These are phyloP conservation scores for Ascidia mentula DNA, from an alignment of 23 tunicate genomes.

Conservation along the genomic window DNA sequence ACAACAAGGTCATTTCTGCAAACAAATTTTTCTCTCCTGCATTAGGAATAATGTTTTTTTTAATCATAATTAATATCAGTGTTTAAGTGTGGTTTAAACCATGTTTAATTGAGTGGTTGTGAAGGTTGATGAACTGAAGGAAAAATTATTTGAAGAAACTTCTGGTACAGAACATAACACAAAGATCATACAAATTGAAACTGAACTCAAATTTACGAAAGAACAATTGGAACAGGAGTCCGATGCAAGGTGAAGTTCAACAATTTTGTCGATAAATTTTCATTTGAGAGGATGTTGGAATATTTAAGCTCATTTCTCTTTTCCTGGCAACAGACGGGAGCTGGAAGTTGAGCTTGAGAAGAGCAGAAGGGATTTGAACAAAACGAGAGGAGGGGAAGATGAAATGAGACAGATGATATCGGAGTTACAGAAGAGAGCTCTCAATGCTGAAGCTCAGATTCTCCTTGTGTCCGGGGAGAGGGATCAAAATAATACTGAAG, in stretches of 20 bases:
- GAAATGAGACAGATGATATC: slow-evolving; percentile 19
- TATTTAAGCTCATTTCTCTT: background rate
- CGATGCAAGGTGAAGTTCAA: slow-evolving; percentile 2
- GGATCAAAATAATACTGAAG: slow-evolving; percentile 49
- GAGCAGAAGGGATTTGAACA: slow-evolving; percentile 21
- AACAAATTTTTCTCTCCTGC: too few species aligned
- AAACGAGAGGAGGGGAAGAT: slow-evolving; percentile 11
- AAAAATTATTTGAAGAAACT: background rate
- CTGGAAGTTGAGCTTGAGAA: slow-evolving; percentile 23
- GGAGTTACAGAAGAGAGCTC: slow-evolving; percentile 43
- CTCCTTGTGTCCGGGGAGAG: slow-evolving; percentile 47
- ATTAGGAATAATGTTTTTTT: too few species aligned
- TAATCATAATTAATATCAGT: too few species aligned
- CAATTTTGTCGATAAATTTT: background rate
- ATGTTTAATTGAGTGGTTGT: too few species aligned
- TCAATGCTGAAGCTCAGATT: slow-evolving; percentile 55
- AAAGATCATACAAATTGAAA: background rate
- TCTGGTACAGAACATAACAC: slow-evolving; percentile 1
- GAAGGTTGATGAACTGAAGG: slow-evolving; percentile 13
- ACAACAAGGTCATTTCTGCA: too few species aligned
- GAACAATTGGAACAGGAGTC: slow-evolving; percentile 21
- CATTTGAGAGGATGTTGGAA: background rate
- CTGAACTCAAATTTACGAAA: slow-evolving; percentile 10
- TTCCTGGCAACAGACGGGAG: background rate
- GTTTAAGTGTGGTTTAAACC: too few species aligned